Conservation (phyloP, 2,888 invertebrate genomes). For the Dexiosoma caninum region DNA sequence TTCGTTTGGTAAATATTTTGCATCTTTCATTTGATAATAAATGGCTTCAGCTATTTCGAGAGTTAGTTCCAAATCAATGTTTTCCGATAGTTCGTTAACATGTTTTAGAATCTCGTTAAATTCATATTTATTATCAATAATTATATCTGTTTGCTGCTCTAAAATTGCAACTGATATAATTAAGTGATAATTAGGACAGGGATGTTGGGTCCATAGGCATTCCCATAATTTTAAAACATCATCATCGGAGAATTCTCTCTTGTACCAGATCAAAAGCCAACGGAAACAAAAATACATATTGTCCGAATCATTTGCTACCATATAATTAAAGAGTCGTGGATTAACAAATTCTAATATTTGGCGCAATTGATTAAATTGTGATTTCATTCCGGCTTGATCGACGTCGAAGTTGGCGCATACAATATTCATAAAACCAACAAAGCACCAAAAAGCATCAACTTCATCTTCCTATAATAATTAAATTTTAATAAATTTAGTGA, state of each 20-base stretch:
- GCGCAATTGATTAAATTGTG: constrained; percentile 91
- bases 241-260: constrained; percentile 92
- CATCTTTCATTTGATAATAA: constrained; percentile 89
- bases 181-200: constrained; percentile 96
- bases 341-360: constrained; percentile 89
- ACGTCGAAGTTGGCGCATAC: constrained; percentile 96
- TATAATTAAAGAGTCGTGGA: constrained; percentile 90
- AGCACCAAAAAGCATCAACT: constrained; percentile 99
- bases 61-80: constrained; percentile 89
- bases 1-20: constrained; percentile 84
- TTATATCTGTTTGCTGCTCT: constrained; percentile 89
- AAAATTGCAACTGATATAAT: constrained; percentile 95
- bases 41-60: constrained; percentile 94
- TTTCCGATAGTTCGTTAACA: constrained; percentile 94
- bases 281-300: constrained; percentile 99
- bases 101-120: constrained; percentile 98
- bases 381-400: constrained; percentile 97
- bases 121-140: constrained; percentile 95
- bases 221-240: constrained; percentile 97
- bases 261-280: constrained; percentile 97
- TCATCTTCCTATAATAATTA: constrained; percentile 86
- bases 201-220: constrained; percentile 95
- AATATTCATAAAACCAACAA: constrained; percentile 97
- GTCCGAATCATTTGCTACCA: constrained; percentile 82
- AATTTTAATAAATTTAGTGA: background rate